These are phyloP conservation scores for Oxyscelio sp. DNA, from an alignment of 2,888 invertebrate species.

Conservation along the genomic window DNA sequence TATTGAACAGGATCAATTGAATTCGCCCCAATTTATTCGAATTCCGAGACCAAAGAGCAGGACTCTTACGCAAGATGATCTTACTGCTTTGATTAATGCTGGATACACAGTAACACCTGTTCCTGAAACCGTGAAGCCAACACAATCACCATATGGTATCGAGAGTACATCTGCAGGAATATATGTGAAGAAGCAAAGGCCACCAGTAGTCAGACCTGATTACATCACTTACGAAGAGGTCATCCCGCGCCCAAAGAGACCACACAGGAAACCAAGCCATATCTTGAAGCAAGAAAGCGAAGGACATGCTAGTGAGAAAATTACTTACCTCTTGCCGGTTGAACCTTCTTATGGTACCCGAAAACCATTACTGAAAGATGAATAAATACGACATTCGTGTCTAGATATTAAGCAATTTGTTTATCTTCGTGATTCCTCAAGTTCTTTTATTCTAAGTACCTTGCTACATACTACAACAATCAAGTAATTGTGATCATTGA, in stretches of 20 bases:
- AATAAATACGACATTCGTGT: conserved; percentile 51
- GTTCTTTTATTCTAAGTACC: conserved; percentile 60
- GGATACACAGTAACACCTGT: conserved; percentile 86
- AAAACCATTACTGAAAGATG: conserved; percentile 70
- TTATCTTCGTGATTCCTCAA: conserved; percentile 69
- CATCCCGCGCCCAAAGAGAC: conserved; percentile 80
- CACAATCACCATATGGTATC: conserved; percentile 78
- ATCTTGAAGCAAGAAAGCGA: conserved; percentile 81
- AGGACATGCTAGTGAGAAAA: conserved; percentile 81
- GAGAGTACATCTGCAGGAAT: conserved; percentile 81
- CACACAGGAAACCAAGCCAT: conserved; percentile 82
- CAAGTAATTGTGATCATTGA: conserved; percentile 24
- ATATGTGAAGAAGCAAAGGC: conserved; percentile 83
- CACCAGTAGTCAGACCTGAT: conserved; percentile 81
- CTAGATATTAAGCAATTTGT: conserved; percentile 66
- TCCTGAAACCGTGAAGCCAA: conserved; percentile 81
- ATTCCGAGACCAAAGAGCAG: conserved; percentile 82
- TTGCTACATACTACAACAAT: conserved; percentile 31
- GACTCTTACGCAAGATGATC: conserved; percentile 83
- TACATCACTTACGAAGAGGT: conserved; percentile 83
- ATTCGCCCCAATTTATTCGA: conserved; percentile 80
- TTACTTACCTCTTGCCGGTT: conserved; percentile 85
- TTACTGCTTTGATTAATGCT: conserved; percentile 85
- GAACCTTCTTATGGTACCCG: conserved; percentile 84
- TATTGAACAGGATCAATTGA: conserved; percentile 82